Evolutionary conservation across 2,113 vertebrate genomes (phyloP).

Genomic region (Oncorhynchus clarkii): DNA sequence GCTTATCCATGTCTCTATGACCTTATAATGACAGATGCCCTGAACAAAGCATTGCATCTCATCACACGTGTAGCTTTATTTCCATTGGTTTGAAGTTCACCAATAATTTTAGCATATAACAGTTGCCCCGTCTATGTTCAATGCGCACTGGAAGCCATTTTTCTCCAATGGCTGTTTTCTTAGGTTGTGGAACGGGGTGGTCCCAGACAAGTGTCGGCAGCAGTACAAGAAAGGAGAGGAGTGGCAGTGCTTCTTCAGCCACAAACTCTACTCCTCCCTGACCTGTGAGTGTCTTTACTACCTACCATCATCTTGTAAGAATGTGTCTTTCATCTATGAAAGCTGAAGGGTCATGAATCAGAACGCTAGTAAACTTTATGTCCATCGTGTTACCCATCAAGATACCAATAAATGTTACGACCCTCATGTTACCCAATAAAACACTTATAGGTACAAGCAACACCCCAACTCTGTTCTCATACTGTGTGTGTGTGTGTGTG

Average conservation of each 20-base stretch:
- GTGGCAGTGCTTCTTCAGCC: slow-evolving; percentile 83
- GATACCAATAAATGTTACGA: not conserved
- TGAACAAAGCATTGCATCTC: not conserved
- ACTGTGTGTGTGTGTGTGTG: slow-evolving; percentile 3
- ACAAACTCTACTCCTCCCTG: slow-evolving; percentile 76
- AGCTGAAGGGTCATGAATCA: not conserved
- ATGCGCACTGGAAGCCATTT: not conserved
- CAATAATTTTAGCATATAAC: not conserved
- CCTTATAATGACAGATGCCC: not conserved
- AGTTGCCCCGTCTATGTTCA: not conserved
- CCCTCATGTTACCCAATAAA: not conserved
- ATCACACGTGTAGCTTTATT: not conserved
- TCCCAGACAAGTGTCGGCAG: slow-evolving; percentile 78
- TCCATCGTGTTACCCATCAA: not conserved
- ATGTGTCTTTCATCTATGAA: not conserved
- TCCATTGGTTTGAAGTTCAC: not conserved
- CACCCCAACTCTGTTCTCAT: not conserved
- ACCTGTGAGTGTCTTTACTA: slow-evolving; percentile 66
- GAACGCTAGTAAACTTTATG: not conserved
- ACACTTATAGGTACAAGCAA: not conserved
- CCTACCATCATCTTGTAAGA: not conserved
- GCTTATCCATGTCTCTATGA: not conserved
- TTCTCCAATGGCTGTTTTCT: slow-evolving; percentile 19
- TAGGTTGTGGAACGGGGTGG: slow-evolving; percentile 79
- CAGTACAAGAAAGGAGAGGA: slow-evolving; percentile 78